Evolutionary conservation across 2,113 vertebrate species (phyloP).

Genomic region (Sinosuthora webbiana): DNA sequence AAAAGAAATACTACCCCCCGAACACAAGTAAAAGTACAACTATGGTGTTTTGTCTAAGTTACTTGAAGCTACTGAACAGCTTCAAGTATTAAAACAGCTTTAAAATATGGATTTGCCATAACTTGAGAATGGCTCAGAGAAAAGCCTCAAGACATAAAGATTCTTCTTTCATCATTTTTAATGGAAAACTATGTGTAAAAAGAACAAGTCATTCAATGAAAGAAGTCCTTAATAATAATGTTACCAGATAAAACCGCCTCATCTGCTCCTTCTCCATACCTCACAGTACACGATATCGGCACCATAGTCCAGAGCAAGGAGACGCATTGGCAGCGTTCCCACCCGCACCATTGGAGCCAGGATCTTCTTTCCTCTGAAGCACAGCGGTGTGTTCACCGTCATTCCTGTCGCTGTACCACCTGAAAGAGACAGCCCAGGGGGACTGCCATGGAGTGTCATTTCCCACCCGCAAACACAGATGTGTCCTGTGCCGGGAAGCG

Average conservation of each 20-base stretch:
- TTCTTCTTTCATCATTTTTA: background rate
- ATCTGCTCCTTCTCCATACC: constrained; percentile 71
- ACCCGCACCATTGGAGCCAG: constrained; percentile 96
- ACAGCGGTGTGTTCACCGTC: constrained; percentile 73
- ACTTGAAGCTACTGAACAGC: background rate
- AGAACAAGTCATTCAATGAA: background rate
- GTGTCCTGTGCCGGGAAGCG: accelerated
- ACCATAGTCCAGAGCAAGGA: constrained; percentile 93
- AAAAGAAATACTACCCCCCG: background rate
- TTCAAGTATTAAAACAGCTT: too few relatives aligned
- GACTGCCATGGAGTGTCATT: accelerated
- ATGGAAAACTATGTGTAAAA: background rate
- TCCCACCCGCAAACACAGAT: accelerated
- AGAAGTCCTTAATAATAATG: background rate
- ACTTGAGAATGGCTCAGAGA: background rate
- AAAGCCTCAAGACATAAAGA: background rate
- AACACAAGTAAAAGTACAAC: background rate
- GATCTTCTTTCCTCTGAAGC: constrained; percentile 82
- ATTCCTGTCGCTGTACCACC: constrained; percentile 11
- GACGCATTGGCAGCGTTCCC: constrained; percentile 92
- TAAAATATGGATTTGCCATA: background rate
- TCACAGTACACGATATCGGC: constrained; percentile 96
- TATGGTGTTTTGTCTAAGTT: background rate
- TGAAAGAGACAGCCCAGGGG: background rate
- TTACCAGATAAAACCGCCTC: background rate